A percentile compares a stretch with the other conserved stretches of the same genome.
Conservation (phyloP, 2,113 vertebrate genomes). For the Syrrhaptes paradoxus region DNA sequence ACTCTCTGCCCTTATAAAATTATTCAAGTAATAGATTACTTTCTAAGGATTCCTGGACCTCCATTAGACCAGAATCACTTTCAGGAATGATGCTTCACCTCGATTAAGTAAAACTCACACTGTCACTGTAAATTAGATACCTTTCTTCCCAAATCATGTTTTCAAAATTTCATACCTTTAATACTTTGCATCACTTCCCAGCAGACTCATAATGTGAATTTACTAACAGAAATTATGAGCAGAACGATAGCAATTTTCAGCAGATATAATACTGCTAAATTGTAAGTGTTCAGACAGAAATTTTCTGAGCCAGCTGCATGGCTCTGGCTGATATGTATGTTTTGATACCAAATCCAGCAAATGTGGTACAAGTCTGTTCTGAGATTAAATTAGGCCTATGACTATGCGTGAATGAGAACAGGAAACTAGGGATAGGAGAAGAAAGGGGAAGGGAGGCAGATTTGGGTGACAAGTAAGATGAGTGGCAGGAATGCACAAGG, state of each 20-base stretch:
- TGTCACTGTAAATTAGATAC: background rate
- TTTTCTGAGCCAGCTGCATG: background rate
- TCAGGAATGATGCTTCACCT: background rate
- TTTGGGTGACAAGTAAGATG: background rate
- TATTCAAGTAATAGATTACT: background rate
- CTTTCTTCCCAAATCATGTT: background rate
- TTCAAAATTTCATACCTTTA: background rate
- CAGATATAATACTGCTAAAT: background rate
- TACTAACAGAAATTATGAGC: background rate
- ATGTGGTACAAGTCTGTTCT: background rate
- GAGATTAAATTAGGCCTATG: background rate
- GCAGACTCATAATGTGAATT: background rate
- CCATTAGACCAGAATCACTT: background rate
- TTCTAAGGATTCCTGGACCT: background rate
- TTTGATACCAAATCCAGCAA: background rate
- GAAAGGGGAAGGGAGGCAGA: background rate
- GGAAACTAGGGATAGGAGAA: background rate
- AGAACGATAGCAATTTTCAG: background rate
- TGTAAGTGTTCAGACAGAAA: background rate
- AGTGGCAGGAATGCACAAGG: background rate
- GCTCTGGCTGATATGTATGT: background rate
- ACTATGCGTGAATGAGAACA: background rate
- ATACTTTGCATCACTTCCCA: background rate
- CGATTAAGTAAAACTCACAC: background rate
- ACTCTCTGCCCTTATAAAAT: background rate